Evolutionary conservation across 2,888 invertebrate species (phyloP), one percentile per base, ranked within the genome.

Genomic region (Patella caerulea): DNA sequence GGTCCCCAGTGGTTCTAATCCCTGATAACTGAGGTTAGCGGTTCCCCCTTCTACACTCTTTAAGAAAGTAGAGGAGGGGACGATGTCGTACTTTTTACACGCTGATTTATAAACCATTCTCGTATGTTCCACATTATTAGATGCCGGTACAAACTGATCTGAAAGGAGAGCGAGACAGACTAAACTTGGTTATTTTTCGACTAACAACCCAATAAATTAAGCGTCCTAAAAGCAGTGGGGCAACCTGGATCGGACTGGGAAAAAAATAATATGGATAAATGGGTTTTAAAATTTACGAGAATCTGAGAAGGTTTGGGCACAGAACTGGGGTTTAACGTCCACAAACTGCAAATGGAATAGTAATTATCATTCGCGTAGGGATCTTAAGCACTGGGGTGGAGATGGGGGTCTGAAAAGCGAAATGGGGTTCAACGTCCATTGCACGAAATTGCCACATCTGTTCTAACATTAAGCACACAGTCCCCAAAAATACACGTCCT

Each of bases 21-120:
- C 85, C 76, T 85, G 86, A 72, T 85, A 81, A 73, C 82, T 84
- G 14, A 86, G 78, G 70, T 84, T 83, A 52, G 86, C 83, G 4
- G 76, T 73, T 11, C 79, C 78, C 53, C 75, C 79, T 59, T 79
- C 75, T 7, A 86, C 73, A 19, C 85, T 85, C 74, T 83, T 80
- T 14, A 84, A 73, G 77, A 83, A 86, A 29, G 83, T 80, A 14
- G 82, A 83, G 12, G 83, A 81, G 3, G 85, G 85, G 1, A 85
- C 83, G 34, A 86, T 80, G 15, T 82, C 80, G 34, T 84, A 80
- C 45, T 82, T 83, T 2, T 75, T 75, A 74, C 87, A 87, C 15
- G 86, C 87, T 7, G 80, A 79, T n/a, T 82, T 76, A 78, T 87
- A 87, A 29, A 86, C 75, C 73, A 82, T 74, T 29, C 81, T 76